Conservation (phyloP, 2,888 invertebrate species). For the Yponomeuta evonymella region DNA sequence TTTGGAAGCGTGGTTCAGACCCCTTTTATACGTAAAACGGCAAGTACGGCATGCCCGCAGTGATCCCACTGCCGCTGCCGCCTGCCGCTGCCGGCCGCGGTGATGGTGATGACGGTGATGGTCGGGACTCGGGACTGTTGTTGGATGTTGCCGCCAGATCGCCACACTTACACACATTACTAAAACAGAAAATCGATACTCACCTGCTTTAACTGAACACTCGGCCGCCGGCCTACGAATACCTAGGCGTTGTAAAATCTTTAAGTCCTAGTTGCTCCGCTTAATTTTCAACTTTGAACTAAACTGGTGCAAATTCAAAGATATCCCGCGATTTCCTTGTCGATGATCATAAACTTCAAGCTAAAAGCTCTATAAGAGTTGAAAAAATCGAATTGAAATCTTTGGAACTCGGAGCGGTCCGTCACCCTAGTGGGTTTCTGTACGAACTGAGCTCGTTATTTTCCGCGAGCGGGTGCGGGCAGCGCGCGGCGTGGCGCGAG, state of each 20-base stretch:
- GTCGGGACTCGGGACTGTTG: no score
- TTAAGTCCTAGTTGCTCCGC: not conserved
- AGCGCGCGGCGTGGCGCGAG: constrained; percentile 7
- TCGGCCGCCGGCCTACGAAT: not conserved
- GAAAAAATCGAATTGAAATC: not conserved
- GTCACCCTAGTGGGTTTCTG: constrained; percentile 5
- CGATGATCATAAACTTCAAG: not conserved
- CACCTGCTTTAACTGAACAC: not conserved
- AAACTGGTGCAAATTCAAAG: not conserved
- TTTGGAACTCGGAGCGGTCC: constrained; percentile 5
- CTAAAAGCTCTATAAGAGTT: not conserved
- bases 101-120: no score
- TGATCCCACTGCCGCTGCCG: no score
- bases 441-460: constrained; percentile 2
- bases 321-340: not conserved
- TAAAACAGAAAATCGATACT: constrained; percentile 6
- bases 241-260: not conserved
- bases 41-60: no score
- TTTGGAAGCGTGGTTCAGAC: no score
- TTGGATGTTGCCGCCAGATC: not conserved
- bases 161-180: not conserved
- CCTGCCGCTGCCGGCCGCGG: no score
- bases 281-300: not conserved
- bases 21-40: no score
- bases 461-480: not conserved